phyloP scores from a whole-genome alignment of 1,140 invertebrate species.

The Pomphorhynchus laevis region DNA sequence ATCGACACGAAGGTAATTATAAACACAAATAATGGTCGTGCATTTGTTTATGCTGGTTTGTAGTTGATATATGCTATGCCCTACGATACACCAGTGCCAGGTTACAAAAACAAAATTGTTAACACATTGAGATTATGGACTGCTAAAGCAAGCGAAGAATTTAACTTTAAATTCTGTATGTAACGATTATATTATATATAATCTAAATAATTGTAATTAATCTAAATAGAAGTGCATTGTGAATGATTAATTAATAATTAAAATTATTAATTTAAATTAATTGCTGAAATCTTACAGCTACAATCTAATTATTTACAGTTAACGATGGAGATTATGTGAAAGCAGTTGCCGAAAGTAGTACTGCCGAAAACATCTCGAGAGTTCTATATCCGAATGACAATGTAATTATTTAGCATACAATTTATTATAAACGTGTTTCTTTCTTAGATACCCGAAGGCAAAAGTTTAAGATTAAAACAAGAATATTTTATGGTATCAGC shows the following conservation, averaged over 20 bases:
- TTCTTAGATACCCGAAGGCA: slow-evolving; percentile 43
- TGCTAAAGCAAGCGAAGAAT: slow-evolving; percentile 73
- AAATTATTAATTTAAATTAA: too few relatives aligned
- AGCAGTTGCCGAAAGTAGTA: slow-evolving; percentile 74
- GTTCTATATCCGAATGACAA: slow-evolving; percentile 97
- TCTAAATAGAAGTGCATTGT: too few relatives aligned
- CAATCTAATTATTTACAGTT: too few relatives aligned
- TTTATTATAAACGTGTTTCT: too few relatives aligned
- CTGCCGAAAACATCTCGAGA: slow-evolving; percentile 79
- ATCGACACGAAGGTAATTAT: slow-evolving; percentile 40
- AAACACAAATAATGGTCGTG: too few relatives aligned
- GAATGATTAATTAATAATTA: too few relatives aligned
- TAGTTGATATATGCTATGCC: too few relatives aligned
- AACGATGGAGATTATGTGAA: slow-evolving; percentile 96
- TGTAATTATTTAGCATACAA: slow-evolving; percentile 20
- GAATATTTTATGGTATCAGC: slow-evolving; percentile 97
- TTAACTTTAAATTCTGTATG: slow-evolving; percentile 83
- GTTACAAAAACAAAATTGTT: slow-evolving; percentile 82
- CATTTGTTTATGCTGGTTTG: too few relatives aligned
- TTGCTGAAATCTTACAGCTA: too few relatives aligned
- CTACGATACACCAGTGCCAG: slow-evolving; percentile 83
- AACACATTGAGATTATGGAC: slow-evolving; percentile 90
- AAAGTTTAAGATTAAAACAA: slow-evolving; percentile 77
- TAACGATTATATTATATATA: too few relatives aligned
- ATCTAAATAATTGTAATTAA: too few relatives aligned